Evolutionary conservation across 2,797 vertebrate genomes (phyloP), one percentile per base, ranked within the genome.

Genomic region (Zenarchopterus dispar): DNA sequence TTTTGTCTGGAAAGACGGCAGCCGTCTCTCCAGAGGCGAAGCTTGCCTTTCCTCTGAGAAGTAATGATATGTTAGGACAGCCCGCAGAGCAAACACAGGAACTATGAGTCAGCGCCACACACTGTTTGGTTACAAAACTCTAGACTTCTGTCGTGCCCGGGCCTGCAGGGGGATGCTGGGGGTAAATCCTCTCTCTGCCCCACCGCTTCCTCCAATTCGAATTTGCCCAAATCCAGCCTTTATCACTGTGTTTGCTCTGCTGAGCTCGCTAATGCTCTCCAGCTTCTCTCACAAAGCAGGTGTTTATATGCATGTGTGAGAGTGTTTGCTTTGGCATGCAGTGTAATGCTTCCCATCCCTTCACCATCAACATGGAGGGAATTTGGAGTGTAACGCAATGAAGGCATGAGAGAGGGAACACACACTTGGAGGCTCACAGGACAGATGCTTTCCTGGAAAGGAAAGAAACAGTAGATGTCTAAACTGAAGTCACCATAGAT

Each of bases 21-120:
- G 54, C 51, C 28, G 0, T 41, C 55, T 64, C 74, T 82, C 64
- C 53, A 36, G 66, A 70, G 56, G 57, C 73, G 59, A 78, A 57
- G 65, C 54, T 66, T 53, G 63, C 60, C 66, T 80, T 79, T 85
- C 82, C 63, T 78, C 48, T 67, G 85, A 77, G 53, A 62, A 80
- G 67, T 86, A 82, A 84, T 89, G 85, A 88, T 89, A 85, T 87
- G 89, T 91, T 88, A 73, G 80, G 81, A 83, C 77, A 70, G 63
- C 87, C 83, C 73, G 64, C 81, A 87, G 67, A 75, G 77, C 82
- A 85, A 86, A 91, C 76, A 89, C 80, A 83, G 86, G 82, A 89
- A 82, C 84, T 62, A 48, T 84, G 84, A 88, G 80, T 87, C 88
- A 90, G 89, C 63, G 51, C 71, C 84, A 72, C 78, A 75, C 77